These are phyloP conservation scores for Menidia menidia DNA, from an alignment of 2,797 vertebrate species.

Conservation along the genomic window DNA sequence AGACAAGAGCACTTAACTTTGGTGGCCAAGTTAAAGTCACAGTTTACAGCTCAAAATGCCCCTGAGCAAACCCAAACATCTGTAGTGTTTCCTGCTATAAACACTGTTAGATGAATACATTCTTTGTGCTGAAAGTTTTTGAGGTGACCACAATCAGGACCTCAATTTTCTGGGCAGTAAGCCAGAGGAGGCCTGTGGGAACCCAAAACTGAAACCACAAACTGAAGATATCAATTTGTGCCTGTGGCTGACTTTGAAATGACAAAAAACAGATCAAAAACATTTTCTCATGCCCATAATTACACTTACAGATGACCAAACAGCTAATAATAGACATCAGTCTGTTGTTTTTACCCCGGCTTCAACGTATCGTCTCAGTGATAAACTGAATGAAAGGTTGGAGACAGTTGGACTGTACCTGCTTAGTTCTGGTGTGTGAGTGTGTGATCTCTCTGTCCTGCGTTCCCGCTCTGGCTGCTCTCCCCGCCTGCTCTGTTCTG, in stretches of 20 bases:
- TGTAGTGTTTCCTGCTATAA: constrained; percentile 39
- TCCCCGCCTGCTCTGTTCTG: constrained; percentile 37
- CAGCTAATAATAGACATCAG: constrained; percentile 1
- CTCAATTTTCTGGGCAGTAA: constrained; percentile 45
- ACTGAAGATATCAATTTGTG: neutral
- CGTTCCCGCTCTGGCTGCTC: constrained; percentile 36
- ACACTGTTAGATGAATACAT: constrained; percentile 64
- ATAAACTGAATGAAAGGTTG: constrained; percentile 22
- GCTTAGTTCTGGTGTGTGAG: constrained; percentile 22
- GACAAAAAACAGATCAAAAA: neutral
- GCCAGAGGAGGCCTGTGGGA: constrained; percentile 61
- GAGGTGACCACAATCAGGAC: constrained; percentile 21
- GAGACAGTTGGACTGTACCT: constrained; percentile 62
- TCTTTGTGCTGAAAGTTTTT: constrained; percentile 23
- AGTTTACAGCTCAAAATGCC: constrained; percentile 20
- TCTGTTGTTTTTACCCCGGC: neutral
- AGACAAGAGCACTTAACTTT: neutral
- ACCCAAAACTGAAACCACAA: constrained; percentile 24
- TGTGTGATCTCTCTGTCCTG: constrained; percentile 13
- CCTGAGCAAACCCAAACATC: constrained; percentile 31
- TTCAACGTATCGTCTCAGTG: neutral
- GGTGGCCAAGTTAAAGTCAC: neutral
- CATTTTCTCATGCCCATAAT: constrained; percentile 1
- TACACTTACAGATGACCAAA: neutral
- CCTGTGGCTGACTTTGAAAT: constrained; percentile 1